These are phyloP conservation scores for Pampusana beccarii DNA, from an alignment of 2,113 vertebrate genomes.

Conservation along the genomic window DNA sequence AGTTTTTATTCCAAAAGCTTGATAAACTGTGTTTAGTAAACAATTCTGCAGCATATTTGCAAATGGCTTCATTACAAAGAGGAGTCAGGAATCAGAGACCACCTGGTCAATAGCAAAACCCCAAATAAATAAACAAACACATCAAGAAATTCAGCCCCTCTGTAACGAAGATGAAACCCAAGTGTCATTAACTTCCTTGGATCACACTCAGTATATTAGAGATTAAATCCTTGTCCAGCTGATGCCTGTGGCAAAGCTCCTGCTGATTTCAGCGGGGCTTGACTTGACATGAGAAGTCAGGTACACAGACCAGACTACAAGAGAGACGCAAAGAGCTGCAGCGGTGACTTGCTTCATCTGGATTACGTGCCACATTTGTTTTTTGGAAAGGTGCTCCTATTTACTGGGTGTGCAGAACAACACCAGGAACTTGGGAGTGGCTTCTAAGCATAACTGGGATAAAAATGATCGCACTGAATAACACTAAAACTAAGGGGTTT, in stretches of 20 bases:
- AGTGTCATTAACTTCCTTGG: neutral
- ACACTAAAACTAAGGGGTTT: neutral
- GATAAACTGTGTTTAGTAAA: slow-evolving; percentile 18
- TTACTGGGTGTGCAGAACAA: neutral
- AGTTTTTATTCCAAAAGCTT: slow-evolving; percentile 19
- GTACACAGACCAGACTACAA: rapidly evolving
- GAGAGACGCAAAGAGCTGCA: neutral
- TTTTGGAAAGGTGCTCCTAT: neutral
- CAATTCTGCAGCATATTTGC: neutral
- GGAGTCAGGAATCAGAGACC: neutral
- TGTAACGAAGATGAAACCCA: neutral
- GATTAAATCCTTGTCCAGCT: neutral
- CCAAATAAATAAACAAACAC: neutral
- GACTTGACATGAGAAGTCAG: neutral
- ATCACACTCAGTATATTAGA: neutral
- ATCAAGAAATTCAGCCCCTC: neutral
- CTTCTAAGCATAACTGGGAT: neutral
- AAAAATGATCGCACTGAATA: neutral
- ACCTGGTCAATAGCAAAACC: neutral
- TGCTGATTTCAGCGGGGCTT: neutral
- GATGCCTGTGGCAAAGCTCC: neutral
- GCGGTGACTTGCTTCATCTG: neutral
- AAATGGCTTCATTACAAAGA: neutral
- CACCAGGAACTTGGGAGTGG: neutral
- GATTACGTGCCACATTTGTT: neutral